These are phyloP conservation scores for Chionomys nivalis DNA, from an alignment of 2,113 vertebrate species.

Conservation along the genomic window DNA sequence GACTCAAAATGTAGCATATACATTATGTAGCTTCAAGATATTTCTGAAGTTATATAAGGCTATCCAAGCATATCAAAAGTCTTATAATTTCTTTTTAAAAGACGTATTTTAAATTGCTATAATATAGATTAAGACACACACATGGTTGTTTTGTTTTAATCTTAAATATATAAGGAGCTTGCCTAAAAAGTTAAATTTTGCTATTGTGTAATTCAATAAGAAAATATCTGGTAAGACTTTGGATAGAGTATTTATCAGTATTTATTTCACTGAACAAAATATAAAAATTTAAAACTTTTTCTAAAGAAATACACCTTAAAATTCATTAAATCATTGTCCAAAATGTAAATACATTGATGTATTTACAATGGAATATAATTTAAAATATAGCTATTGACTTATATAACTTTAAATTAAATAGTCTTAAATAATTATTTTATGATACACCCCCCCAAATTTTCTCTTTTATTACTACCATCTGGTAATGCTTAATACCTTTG, in stretches of 20 bases:
- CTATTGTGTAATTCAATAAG: conserved; percentile 2
- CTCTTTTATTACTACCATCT: neutral
- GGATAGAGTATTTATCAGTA: neutral
- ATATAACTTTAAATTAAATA: neutral
- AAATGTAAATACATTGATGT: neutral
- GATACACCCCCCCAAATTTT: neutral
- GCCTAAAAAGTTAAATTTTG: neutral
- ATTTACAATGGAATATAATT: neutral
- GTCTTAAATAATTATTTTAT: neutral
- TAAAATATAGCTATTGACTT: neutral
- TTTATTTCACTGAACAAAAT: neutral
- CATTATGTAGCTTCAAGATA: neutral
- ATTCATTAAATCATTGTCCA: neutral
- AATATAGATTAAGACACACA: neutral
- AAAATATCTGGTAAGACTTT: neutral
- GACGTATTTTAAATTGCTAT: neutral
- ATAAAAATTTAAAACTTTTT: neutral
- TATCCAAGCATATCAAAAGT: neutral
- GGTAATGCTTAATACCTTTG: neutral
- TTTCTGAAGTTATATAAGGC: conserved; percentile 17
- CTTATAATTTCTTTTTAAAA: neutral
- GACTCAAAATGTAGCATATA: neutral
- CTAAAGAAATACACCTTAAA: neutral
- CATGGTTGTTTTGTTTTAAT: neutral
- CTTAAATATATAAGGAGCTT: neutral